Evolutionary conservation across 2,888 invertebrate genomes (phyloP).

Genomic region (Lordiphosa andalusiaca): DNA sequence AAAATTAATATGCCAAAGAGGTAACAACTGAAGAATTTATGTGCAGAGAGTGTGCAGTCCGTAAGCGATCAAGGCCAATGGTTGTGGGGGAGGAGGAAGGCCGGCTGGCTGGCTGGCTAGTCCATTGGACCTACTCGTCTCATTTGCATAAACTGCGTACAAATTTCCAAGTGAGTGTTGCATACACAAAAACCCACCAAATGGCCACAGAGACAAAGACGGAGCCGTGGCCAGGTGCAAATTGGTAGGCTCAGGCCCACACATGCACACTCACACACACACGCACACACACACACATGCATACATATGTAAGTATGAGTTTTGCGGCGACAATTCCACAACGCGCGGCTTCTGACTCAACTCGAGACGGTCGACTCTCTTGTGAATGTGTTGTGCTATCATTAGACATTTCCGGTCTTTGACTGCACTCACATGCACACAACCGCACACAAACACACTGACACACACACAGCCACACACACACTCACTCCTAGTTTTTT

Average conservation of each 20-base stretch:
- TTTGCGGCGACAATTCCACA: background rate
- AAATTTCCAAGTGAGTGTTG: constrained; percentile 28
- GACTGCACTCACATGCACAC: constrained; percentile 24
- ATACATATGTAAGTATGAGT: background rate
- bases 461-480: background rate
- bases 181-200: constrained; percentile 19
- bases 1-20: constrained; percentile 32
- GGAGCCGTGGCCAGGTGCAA: constrained; percentile 34
- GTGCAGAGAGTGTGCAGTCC: too few species aligned
- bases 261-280: background rate
- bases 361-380: background rate
- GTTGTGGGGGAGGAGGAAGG: background rate
- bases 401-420: constrained; percentile 60
- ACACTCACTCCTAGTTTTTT: background rate
- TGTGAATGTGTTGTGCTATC: constrained; percentile 20
- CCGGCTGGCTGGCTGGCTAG: background rate
- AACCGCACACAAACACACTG: background rate
- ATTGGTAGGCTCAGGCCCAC: constrained; percentile 24
- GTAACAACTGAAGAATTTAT: constrained; percentile 5
- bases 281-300: background rate
- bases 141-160: constrained; percentile 36
- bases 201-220: constrained; percentile 5
- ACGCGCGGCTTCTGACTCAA: background rate
- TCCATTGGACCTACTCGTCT: background rate
- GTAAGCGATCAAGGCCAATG: background rate